These are phyloP conservation scores for Notolepis coatsorum DNA, from an alignment of 2,797 vertebrate species.

Conservation along the genomic window DNA sequence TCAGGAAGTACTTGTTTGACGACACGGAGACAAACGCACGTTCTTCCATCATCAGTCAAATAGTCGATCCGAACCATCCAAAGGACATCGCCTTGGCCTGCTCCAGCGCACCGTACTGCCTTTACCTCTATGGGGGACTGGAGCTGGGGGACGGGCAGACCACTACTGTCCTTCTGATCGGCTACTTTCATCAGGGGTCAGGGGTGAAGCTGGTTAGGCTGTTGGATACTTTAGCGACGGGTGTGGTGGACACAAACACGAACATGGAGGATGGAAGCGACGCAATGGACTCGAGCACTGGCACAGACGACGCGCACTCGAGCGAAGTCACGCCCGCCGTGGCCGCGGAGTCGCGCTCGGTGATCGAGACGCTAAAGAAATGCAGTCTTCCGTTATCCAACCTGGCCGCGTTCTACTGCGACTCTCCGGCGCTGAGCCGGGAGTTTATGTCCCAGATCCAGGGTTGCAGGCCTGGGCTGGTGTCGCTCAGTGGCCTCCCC, in stretches of 20 bases:
- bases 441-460: slow-evolving; percentile 44
- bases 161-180: slow-evolving; percentile 62
- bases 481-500: slow-evolving; percentile 68
- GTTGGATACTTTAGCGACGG: slow-evolving; percentile 59
- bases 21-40: not conserved
- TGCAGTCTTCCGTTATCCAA: slow-evolving; percentile 58
- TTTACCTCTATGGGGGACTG: slow-evolving; percentile 70
- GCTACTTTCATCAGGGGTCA: slow-evolving; percentile 60
- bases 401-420: slow-evolving; percentile 66
- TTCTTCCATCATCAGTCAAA: slow-evolving; percentile 1
- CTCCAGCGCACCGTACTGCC: slow-evolving; percentile 61
- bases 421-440: slow-evolving; percentile 37
- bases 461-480: slow-evolving; percentile 37
- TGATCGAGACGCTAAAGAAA: slow-evolving; percentile 51
- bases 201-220: slow-evolving; percentile 51
- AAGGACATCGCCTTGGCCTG: slow-evolving; percentile 50
- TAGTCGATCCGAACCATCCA: slow-evolving; percentile 28
- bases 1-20: slow-evolving; percentile 13
- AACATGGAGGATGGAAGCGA: too few relatives aligned
- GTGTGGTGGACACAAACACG: not conserved
- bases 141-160: slow-evolving; percentile 45
- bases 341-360: slow-evolving; percentile 7
- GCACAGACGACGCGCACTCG: rapidly evolving
- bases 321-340: rapidly evolving
- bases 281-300: too few relatives aligned